Conservation (phyloP, 1,140 invertebrate species). For the Orius insidiosus region DNA sequence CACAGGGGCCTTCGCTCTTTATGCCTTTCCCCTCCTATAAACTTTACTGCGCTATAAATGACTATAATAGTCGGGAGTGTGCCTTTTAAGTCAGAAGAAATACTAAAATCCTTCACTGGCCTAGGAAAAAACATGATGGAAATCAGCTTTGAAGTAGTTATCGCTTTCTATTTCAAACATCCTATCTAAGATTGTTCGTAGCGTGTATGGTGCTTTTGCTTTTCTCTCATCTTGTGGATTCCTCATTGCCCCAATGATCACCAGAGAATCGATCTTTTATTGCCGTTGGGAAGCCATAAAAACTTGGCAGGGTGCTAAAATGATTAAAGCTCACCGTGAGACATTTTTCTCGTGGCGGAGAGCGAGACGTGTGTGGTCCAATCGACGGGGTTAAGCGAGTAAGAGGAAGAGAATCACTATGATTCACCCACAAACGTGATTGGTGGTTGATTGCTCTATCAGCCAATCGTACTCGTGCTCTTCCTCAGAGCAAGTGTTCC, state of each 20-base stretch:
- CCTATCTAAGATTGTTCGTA: background rate
- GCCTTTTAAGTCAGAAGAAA: too few relatives aligned
- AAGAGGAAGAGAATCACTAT: background rate
- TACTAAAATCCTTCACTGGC: background rate
- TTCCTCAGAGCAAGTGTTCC: background rate
- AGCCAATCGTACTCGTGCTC: background rate
- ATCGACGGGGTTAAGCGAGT: background rate
- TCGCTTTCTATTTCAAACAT: background rate
- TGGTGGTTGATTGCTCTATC: constrained; percentile 5
- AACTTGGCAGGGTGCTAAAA: background rate
- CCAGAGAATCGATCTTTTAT: too few relatives aligned
- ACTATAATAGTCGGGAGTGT: background rate
- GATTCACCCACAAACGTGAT: constrained; percentile 2
- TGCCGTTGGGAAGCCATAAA: background rate
- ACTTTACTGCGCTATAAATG: constrained; percentile 8
- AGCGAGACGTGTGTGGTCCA: constrained; percentile 2
- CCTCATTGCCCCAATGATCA: too few relatives aligned
- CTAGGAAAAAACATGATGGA: background rate
- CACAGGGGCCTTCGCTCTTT: background rate
- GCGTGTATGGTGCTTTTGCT: background rate
- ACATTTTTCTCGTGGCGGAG: background rate
- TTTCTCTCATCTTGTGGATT: too few relatives aligned
- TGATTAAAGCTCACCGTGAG: background rate
- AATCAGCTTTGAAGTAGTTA: background rate
- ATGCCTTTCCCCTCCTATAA: constrained; percentile 8